Evolutionary conservation across 1,140 invertebrate species (phyloP).

Genomic region (Lycorma delicatula): DNA sequence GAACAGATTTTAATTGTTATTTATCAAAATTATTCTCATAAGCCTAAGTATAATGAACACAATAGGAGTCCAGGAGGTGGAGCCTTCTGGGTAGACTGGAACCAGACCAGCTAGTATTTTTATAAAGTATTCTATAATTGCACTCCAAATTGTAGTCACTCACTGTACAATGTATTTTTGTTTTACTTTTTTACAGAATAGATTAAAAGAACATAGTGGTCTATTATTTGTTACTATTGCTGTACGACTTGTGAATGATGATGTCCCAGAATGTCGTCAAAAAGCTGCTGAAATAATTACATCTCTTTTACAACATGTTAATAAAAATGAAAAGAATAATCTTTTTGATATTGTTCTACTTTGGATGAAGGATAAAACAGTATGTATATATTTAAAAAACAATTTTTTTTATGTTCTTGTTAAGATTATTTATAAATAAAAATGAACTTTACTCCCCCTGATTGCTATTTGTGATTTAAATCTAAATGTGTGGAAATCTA

Average conservation of each 20-base stretch:
- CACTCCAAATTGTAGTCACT: no score
- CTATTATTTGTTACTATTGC: conserved; percentile 67
- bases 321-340: conserved; percentile 45
- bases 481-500: no score
- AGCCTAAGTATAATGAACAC: no score
- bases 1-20: no score
- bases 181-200: conserved; percentile 41
- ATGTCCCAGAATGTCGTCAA: conserved; percentile 54
- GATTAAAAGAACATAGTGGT: conserved; percentile 51
- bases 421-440: no score
- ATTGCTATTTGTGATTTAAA: no score
- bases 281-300: conserved; percentile 56
- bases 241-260: conserved; percentile 62
- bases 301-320: conserved; percentile 48
- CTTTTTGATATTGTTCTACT: conserved; percentile 54
- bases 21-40: no score
- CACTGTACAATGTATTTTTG: no score
- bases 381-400: conserved; percentile 37
- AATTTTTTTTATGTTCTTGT: conserved; percentile 1
- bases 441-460: no score
- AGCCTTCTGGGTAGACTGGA: no score
- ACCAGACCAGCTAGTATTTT: no score
- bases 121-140: conserved; percentile 17
- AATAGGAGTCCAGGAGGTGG: no score
- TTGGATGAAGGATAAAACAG: conserved; percentile 62